These are phyloP conservation scores for Chelon labrosus DNA, from an alignment of 2,797 vertebrate species.

Conservation along the genomic window DNA sequence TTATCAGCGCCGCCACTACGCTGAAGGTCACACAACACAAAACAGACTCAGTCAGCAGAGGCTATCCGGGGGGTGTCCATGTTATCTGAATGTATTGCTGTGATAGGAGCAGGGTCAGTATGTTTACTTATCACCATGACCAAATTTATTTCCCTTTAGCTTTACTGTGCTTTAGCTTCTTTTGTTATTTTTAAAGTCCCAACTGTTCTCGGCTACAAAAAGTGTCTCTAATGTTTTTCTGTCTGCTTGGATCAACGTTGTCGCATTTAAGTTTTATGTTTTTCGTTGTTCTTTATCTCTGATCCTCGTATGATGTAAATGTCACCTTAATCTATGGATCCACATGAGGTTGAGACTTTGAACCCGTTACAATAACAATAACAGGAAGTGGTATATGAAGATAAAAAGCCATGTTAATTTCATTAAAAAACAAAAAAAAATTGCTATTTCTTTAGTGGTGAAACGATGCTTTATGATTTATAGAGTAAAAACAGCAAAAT, in stretches of 20 bases:
- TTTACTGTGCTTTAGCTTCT: neutral
- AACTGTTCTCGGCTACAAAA: neutral
- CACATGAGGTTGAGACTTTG: slow-evolving; percentile 45
- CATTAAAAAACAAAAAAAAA: too few species aligned
- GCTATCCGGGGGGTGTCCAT: rapidly evolving
- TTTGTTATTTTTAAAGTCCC: neutral
- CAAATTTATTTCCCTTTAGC: neutral
- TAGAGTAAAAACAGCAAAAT: too few species aligned
- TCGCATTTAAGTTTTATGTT: slow-evolving; percentile 31
- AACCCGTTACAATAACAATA: slow-evolving; percentile 13
- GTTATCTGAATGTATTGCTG: slow-evolving; percentile 12
- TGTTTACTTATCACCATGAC: neutral
- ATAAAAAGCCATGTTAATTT: neutral
- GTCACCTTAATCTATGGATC: slow-evolving; percentile 35
- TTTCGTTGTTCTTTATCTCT: slow-evolving; percentile 42
- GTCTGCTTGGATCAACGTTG: slow-evolving; percentile 42
- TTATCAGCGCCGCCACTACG: slow-evolving; percentile 3
- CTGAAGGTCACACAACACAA: slow-evolving; percentile 26
- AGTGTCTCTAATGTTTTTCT: neutral
- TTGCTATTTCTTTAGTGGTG: too few species aligned
- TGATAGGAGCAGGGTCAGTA: slow-evolving; percentile 15
- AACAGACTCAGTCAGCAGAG: slow-evolving; percentile 3
- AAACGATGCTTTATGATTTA: too few species aligned
- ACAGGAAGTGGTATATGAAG: slow-evolving; percentile 2
- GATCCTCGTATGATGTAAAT: slow-evolving; percentile 20